Conservation (phyloP, 2,888 invertebrate species). For the Noctua pronuba region DNA sequence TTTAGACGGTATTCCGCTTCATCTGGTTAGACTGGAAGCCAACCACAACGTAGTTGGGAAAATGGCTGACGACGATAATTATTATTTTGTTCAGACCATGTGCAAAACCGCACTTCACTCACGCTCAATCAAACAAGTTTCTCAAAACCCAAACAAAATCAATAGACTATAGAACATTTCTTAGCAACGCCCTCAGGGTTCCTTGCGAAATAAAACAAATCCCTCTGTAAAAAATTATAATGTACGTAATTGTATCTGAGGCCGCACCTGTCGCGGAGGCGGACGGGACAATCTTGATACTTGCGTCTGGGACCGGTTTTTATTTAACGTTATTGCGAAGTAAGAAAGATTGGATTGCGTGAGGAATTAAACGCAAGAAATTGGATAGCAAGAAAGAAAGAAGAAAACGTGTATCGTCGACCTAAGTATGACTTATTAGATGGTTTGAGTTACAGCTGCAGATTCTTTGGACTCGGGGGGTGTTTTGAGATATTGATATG, state of each 20-base stretch:
- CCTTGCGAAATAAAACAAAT: constrained; percentile 71
- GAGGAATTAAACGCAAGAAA: neutral
- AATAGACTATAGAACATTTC: constrained; percentile 39
- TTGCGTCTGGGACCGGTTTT: constrained; percentile 7
- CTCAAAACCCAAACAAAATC: constrained; percentile 34
- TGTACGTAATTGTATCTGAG: constrained; percentile 78
- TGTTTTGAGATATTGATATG: neutral
- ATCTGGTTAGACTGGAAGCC: neutral
- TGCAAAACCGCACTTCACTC: neutral
- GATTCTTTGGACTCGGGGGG: neutral
- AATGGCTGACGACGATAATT: neutral
- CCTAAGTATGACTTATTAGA: neutral
- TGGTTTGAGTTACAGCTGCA: neutral
- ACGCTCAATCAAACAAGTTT: constrained; percentile 7
- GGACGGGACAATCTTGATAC: constrained; percentile 55
- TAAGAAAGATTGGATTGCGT: neutral
- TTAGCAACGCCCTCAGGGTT: constrained; percentile 56
- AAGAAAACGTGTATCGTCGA: neutral
- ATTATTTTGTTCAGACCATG: neutral
- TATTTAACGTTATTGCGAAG: neutral
- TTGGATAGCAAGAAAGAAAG: neutral
- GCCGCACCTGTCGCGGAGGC: constrained; percentile 60
- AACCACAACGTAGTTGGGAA: neutral
- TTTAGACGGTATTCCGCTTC: neutral
- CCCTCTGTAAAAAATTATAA: constrained; percentile 79